Evolutionary conservation across 2,797 vertebrate genomes (phyloP).

Genomic region (Helostoma temminkii): DNA sequence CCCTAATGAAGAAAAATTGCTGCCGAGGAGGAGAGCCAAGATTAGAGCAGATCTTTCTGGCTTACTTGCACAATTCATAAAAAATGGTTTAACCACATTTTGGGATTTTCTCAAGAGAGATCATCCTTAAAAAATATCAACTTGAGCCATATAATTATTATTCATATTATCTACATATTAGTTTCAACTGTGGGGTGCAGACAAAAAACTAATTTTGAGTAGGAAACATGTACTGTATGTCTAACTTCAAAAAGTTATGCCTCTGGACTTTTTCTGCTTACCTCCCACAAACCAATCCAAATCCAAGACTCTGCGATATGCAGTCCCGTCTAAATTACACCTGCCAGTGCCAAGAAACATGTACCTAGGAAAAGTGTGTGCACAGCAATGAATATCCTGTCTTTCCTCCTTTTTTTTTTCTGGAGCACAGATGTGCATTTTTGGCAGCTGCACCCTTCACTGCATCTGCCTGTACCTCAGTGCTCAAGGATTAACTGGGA

Average conservation of each 20-base stretch:
- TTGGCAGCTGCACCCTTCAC: constrained; percentile 64
- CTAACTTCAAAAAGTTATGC: constrained; percentile 53
- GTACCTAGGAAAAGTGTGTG: constrained; percentile 70
- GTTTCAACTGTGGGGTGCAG: constrained; percentile 17
- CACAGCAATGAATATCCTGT: constrained; percentile 66
- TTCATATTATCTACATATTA: constrained; percentile 29
- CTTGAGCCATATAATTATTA: background rate
- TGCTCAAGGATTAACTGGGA: constrained; percentile 79
- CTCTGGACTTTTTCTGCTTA: constrained; percentile 54
- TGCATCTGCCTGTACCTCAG: constrained; percentile 77
- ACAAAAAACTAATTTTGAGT: constrained; percentile 27
- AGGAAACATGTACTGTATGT: constrained; percentile 31
- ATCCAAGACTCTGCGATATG: constrained; percentile 59
- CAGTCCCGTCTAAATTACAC: constrained; percentile 73
- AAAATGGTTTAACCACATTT: constrained; percentile 60
- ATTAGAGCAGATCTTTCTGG: constrained; percentile 65
- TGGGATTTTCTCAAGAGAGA: constrained; percentile 56
- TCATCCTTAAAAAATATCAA: constrained; percentile 12
- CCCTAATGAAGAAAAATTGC: constrained; percentile 79
- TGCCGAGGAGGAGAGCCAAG: constrained; percentile 49
- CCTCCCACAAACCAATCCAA: constrained; percentile 61
- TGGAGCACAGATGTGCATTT: constrained; percentile 80
- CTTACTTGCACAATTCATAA: constrained; percentile 75
- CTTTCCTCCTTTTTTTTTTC: constrained; percentile 35
- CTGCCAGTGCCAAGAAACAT: constrained; percentile 68